Evolutionary conservation across 2,797 vertebrate genomes (phyloP), one percentile per base, ranked within the genome.

Genomic region (Aplochiton taeniatus): DNA sequence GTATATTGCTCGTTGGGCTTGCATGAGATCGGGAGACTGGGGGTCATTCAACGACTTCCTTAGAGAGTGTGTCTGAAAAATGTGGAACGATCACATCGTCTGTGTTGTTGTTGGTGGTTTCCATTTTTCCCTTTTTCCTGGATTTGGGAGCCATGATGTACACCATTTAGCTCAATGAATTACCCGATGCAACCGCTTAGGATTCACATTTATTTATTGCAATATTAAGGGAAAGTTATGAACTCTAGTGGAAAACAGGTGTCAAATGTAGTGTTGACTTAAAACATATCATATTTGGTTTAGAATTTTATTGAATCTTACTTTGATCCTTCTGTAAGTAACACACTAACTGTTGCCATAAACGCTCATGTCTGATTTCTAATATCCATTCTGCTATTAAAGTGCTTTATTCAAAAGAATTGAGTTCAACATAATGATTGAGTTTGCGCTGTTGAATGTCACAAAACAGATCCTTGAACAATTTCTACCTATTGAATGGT

Each of bases 341-440:
- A 85, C 43, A 76, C 76, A 87, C 83, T 84, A 88, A 88, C 81
- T 84, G 72, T 85, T 80, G 80, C 77, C 80, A 84, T 81, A 67
- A 78, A 73, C 65, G 50, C 55, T 80, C 64, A 69, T 63, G 31
- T 57, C 78, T 87, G 74, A 72, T 83, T 86, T 87, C 83, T 87
- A 86, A 85, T 81, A 85, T 70, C 54, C 83, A 82, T 31, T 85
- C 80, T 79, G 83, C 86, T 87, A 90, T 84, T 89, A 90, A 90
- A 90, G 84, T 81, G 86, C 84, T 87, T 88, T 88, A 85, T 81
- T 66, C 80, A 79, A 64, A 81, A 83, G 70, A 8, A 60, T 49
- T 14, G 47, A 68, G 42, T 66, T 19, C 64, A 42, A 57, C 49
- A 8, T 14, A 68, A 65, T 83, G 70, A 8, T 80, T 60, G 63